Base-by-base conservation (phyloP, 2,888 invertebrate genomes). In the Tetranychus piercei region DNA sequence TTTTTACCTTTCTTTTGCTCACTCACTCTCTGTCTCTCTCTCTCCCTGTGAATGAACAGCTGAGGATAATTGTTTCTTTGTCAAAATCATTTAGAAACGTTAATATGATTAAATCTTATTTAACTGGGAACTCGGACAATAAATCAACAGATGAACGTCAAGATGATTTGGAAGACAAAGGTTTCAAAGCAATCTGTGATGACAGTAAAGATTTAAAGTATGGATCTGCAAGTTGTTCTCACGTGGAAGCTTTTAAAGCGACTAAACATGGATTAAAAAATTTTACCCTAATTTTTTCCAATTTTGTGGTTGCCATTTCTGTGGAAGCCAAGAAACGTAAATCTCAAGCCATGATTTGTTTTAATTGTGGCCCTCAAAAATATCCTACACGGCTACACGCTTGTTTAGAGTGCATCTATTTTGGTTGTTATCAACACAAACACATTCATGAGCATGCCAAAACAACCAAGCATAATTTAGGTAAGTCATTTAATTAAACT, bases 371-470 rank as follows among this genome's bases (percentile, higher is more conserved):
- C 44, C 69, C 69, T 15, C 11, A 44, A 6, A 65, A 71, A 7
- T 73, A 73, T 43, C 43, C 71, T 20, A 34, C 34, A 44, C 87
- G 91, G 76, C 85, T 85, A 7, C 84, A 85, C 80, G 82, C 84
- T 75, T 85, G 85, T 78, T 80, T 85, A 65, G 90, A 92, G 80
- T 96, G 96, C 84, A 91, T 94, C 79, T 94, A 88, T 84, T 94
- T 96, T 83, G 95, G 91, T 74, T 96, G 96, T 82, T 90, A 90
- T 80, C 87, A 88, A 75, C 78, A 79, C 44, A 80, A 80, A 44
- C 95, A 95, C 82, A 91, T 94, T 78, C 88, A 89, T 80, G 89
- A 91, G 75, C 95, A 96, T 84, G 88, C 89, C 73, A 89, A 88
- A 81, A 85, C 85, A 71, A 89, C 89, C 80, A 89, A 90, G 80